Evolutionary conservation across 1,140 invertebrate species (phyloP).

Genomic region (Venturia canescens): DNA sequence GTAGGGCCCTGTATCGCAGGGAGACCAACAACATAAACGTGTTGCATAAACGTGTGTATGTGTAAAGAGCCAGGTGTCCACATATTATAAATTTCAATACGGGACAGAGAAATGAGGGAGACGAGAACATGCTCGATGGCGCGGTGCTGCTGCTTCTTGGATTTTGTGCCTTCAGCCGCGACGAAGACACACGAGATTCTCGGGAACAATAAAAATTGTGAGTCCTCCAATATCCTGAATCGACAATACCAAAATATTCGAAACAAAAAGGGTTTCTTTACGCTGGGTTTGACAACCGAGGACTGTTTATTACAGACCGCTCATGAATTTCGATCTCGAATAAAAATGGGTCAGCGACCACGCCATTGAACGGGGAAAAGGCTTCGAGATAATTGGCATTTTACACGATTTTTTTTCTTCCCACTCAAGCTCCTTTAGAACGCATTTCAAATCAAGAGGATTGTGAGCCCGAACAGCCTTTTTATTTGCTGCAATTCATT

Average conservation of each 20-base stretch:
- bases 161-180: constrained; percentile 7
- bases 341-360: too few species aligned
- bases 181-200: constrained; percentile 1
- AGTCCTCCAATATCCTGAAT: neutral
- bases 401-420: too few species aligned
- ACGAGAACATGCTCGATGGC: constrained; percentile 3
- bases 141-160: neutral
- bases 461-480: too few species aligned
- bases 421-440: too few species aligned
- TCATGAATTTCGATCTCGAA: too few species aligned
- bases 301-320: too few species aligned
- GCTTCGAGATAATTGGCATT: too few species aligned
- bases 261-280: neutral
- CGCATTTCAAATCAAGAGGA: too few species aligned
- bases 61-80: constrained; percentile 23
- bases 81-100: constrained; percentile 40
- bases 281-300: too few species aligned
- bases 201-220: neutral
- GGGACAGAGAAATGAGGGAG: constrained; percentile 31
- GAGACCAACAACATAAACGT: neutral
- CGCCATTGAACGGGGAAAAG: too few species aligned
- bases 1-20: neutral
- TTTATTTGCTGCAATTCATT: too few species aligned
- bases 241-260: neutral
- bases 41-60: neutral